phyloP scores from a whole-genome alignment of 2,797 vertebrate species.

The Champsocephalus esox region DNA sequence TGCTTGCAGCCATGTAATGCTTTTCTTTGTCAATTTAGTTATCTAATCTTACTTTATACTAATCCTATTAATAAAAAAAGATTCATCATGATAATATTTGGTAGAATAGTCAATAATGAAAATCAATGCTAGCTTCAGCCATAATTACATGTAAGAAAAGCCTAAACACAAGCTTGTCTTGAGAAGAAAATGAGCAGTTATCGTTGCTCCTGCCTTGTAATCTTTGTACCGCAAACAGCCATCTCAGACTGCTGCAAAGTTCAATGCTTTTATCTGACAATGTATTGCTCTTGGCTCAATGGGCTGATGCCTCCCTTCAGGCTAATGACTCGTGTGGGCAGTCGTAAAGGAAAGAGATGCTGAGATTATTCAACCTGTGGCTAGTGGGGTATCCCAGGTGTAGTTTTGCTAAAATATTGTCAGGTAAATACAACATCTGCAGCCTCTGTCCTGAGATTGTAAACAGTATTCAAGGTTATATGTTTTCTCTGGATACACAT shows the following conservation, averaged over 20 bases:
- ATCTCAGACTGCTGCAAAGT: slow-evolving; percentile 58
- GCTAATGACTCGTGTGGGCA: slow-evolving; percentile 49
- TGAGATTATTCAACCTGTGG: slow-evolving; percentile 25
- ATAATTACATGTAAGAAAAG: background rate
- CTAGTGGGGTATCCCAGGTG: background rate
- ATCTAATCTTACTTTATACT: too few relatives aligned
- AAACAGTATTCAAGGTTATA: background rate
- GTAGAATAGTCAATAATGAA: background rate
- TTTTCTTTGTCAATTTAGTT: background rate
- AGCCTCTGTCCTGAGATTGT: background rate
- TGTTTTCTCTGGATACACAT: background rate
- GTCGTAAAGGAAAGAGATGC: slow-evolving; percentile 40
- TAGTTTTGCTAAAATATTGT: slow-evolving; percentile 11
- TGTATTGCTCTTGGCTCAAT: slow-evolving; percentile 72
- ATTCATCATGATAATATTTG: background rate
- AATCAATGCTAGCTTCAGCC: background rate
- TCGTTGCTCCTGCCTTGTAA: background rate
- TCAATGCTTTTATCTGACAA: slow-evolving; percentile 65
- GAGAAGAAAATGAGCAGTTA: slow-evolving; percentile 27
- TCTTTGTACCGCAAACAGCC: slow-evolving; percentile 60
- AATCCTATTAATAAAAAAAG: background rate
- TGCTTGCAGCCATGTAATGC: background rate
- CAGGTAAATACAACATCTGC: slow-evolving; percentile 13
- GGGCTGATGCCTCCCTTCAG: slow-evolving; percentile 50
- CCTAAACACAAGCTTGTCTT: background rate